These are phyloP conservation scores for Cydia fagiglandana DNA, from an alignment of 1,140 invertebrate genomes.

Conservation along the genomic window DNA sequence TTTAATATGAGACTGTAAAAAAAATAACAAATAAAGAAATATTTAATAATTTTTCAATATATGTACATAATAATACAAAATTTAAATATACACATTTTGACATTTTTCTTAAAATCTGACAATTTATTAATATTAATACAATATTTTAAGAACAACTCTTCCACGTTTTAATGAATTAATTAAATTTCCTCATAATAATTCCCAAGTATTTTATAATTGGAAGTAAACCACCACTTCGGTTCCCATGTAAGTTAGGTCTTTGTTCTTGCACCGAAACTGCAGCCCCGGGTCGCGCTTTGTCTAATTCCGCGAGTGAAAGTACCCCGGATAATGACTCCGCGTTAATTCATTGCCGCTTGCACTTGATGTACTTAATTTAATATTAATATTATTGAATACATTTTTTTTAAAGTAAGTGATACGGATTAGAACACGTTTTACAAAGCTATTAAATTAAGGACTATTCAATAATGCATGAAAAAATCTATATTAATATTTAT, in stretches of 20 bases:
- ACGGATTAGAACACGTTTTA: too few relatives aligned
- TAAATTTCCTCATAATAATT: not conserved
- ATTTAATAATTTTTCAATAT: not conserved
- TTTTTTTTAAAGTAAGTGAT: too few relatives aligned
- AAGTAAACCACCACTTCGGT: not conserved
- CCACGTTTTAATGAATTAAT: too few relatives aligned
- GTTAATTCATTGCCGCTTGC: constrained; percentile 1
- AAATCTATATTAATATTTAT: too few relatives aligned
- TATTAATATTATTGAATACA: not conserved
- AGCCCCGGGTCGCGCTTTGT: constrained; percentile 11
- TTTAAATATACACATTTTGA: too few relatives aligned
- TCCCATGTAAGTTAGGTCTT: not conserved
- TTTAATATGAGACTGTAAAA: not conserved
- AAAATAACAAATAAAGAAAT: not conserved
- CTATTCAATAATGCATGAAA: too few relatives aligned
- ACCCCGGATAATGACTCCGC: constrained; percentile 18
- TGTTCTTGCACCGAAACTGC: constrained; percentile 8
- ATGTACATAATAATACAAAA: not conserved
- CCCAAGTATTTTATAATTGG: not conserved
- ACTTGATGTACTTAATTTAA: not conserved
- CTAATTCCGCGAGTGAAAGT: constrained; percentile 20
- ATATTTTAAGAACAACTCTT: too few relatives aligned
- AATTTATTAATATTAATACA: too few relatives aligned
- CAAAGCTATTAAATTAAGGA: too few relatives aligned
- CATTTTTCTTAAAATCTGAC: too few relatives aligned